Conservation (phyloP, 2,797 vertebrate species). For the Menidia menidia region DNA sequence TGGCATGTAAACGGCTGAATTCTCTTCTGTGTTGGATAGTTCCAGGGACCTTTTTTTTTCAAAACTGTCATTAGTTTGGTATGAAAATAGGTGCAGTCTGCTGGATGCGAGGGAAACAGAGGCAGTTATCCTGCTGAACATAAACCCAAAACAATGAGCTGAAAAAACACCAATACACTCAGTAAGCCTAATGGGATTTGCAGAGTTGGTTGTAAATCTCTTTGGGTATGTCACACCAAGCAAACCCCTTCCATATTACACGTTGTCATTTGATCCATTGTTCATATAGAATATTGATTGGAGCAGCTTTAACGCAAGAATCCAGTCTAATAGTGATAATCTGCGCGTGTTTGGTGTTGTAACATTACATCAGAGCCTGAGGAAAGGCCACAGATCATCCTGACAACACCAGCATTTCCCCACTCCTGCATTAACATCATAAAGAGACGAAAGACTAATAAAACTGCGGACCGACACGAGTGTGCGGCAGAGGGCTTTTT, state of each 20-base stretch:
- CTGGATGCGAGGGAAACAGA: background rate
- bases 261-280: constrained; percentile 9
- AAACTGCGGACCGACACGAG: constrained; percentile 16
- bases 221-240: constrained; percentile 4
- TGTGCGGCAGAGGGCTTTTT: constrained; percentile 41
- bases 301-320: constrained; percentile 17
- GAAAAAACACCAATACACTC: background rate
- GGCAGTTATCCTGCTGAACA: background rate
- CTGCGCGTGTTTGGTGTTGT: background rate
- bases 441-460: constrained; percentile 14
- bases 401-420: constrained; percentile 8
- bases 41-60: background rate
- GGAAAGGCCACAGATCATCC: constrained; percentile 12
- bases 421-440: background rate
- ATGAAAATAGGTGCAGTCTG: constrained; percentile 16
- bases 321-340: constrained; percentile 16
- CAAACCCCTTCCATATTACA: background rate
- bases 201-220: constrained; percentile 3
- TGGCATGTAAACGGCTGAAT: constrained; percentile 2
- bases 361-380: constrained; percentile 8
- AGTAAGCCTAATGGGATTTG: constrained; percentile 1
- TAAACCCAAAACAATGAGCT: constrained; percentile 16
- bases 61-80: background rate
- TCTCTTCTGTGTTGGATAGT: background rate
- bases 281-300: constrained; percentile 32